phyloP scores from a whole-genome alignment of 2,797 vertebrate genomes.

The Podargus strigoides region DNA sequence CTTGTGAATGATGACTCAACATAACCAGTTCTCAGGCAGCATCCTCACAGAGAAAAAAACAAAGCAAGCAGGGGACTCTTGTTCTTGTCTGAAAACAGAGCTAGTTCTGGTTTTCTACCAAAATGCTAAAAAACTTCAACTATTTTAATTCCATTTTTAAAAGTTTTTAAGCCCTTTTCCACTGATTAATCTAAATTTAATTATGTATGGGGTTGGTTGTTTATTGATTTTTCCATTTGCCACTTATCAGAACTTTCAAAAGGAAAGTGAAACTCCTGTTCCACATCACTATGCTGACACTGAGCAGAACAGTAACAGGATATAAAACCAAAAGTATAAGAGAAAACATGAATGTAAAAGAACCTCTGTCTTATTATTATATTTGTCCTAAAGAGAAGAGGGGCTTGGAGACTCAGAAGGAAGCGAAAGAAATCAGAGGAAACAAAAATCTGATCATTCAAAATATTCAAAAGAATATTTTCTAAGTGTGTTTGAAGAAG shows the following conservation, averaged over 20 bases:
- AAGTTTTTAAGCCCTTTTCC: not conserved
- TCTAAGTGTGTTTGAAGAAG: not conserved
- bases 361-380: not conserved
- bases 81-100: not conserved
- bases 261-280: not conserved
- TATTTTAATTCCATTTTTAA: not conserved
- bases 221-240: not conserved
- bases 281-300: not conserved
- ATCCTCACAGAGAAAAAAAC: not conserved
- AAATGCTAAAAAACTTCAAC: not conserved
- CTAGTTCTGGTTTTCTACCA: not conserved
- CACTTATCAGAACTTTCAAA: not conserved
- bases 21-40: not conserved
- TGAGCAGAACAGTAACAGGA: not conserved
- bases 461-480: not conserved
- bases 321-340: not conserved
- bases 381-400: not conserved
- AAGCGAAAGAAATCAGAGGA: not conserved
- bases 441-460: not conserved
- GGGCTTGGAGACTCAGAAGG: not conserved
- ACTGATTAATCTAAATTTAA: not conserved
- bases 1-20: not conserved
- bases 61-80: not conserved
- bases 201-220: not conserved
- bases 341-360: not conserved